phyloP scores from a whole-genome alignment of 2,113 vertebrate species.

The Larimichthys polyactis region DNA sequence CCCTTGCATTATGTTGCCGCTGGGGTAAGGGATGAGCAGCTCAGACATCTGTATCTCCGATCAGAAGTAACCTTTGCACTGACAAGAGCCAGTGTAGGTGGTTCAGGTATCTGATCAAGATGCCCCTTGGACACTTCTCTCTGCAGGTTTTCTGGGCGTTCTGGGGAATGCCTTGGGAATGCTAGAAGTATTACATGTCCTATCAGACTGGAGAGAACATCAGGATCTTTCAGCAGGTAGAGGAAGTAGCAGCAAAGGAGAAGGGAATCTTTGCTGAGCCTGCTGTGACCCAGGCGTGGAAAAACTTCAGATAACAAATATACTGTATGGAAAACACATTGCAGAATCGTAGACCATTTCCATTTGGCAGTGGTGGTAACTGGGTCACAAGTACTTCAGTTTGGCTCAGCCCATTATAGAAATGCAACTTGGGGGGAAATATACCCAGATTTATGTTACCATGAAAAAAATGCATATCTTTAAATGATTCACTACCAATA shows the following conservation, averaged over 20 bases:
- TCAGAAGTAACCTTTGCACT: background rate
- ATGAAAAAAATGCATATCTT: background rate
- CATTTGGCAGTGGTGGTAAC: background rate
- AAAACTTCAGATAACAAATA: background rate
- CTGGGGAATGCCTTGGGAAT: slow-evolving; percentile 10
- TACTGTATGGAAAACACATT: background rate
- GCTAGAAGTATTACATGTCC: background rate
- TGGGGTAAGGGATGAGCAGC: background rate
- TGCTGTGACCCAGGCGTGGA: background rate
- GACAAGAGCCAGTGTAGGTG: background rate
- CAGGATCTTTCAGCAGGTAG: background rate
- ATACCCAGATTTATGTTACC: background rate
- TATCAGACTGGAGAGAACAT: slow-evolving; percentile 1
- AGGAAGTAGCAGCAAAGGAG: background rate
- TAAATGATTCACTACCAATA: background rate
- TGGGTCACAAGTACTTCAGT: background rate
- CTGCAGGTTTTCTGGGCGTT: background rate
- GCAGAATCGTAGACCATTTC: background rate
- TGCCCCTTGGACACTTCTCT: no score
- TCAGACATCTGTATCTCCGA: background rate
- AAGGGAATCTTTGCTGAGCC: background rate
- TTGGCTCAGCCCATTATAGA: background rate
- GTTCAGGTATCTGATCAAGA: background rate
- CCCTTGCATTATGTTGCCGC: background rate
- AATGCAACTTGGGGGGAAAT: background rate